phyloP scores from a whole-genome alignment of 2,888 invertebrate genomes.

The Hylaea fasciaria region DNA sequence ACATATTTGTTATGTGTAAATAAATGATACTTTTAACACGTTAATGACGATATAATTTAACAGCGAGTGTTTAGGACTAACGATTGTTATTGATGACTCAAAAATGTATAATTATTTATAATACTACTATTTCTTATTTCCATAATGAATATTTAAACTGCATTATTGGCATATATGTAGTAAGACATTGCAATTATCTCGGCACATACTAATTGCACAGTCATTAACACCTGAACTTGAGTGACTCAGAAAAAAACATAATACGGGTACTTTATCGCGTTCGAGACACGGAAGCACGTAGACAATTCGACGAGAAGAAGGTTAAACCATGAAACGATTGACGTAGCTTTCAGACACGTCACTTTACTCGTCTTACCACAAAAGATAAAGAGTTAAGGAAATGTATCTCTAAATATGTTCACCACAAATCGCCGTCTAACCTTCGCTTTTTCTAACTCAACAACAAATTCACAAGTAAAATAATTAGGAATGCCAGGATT shows the following conservation, averaged over 20 bases:
- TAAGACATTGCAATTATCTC: constrained; percentile 28
- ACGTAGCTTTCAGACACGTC: constrained; percentile 54
- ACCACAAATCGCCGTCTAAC: too few species aligned
- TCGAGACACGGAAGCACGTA: constrained; percentile 60
- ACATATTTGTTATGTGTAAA: neutral
- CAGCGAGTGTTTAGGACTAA: too few species aligned
- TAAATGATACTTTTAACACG: neutral
- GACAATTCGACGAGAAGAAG: constrained; percentile 55
- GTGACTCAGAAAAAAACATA: constrained; percentile 31
- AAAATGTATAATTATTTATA: too few species aligned
- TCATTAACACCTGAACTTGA: constrained; percentile 34
- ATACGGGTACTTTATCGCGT: constrained; percentile 38
- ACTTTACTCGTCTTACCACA: too few species aligned
- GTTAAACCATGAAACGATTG: constrained; percentile 55
- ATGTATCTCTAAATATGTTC: too few species aligned
- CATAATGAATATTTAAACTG: constrained; percentile 2
- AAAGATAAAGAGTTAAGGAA: too few species aligned
- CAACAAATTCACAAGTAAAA: too few species aligned
- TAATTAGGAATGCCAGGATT: too few species aligned
- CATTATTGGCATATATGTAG: constrained; percentile 18
- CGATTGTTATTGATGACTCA: too few species aligned
- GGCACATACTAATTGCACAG: constrained; percentile 27
- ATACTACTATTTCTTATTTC: too few species aligned
- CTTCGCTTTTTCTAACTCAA: too few species aligned
- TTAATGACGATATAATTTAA: too few species aligned